Percentiles rank a stretch among this genome's conserved stretches.
phyloP scores from a whole-genome alignment of 2,113 vertebrate species.

The Ceyx margarethae region DNA sequence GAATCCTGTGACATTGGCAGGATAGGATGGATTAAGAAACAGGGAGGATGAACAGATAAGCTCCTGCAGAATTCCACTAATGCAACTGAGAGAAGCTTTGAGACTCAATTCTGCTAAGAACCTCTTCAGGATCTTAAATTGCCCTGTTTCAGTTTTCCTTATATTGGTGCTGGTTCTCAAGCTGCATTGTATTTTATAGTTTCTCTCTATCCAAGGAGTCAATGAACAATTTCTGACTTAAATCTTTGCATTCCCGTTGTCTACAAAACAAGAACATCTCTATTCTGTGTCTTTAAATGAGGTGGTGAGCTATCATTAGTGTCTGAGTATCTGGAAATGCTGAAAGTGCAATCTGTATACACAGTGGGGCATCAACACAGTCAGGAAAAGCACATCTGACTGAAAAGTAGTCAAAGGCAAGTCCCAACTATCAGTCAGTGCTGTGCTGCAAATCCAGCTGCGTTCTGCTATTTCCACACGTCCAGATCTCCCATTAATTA shows the following conservation, averaged over 20 bases:
- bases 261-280: neutral
- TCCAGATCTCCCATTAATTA: conserved; percentile 23
- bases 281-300: neutral
- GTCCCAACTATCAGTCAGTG: neutral
- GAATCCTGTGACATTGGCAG: neutral
- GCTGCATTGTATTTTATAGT: neutral
- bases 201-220: neutral
- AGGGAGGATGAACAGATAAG: neutral
- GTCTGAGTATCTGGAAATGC: neutral
- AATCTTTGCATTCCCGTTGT: neutral
- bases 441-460: neutral
- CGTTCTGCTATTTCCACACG: neutral
- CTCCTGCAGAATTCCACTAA: neutral
- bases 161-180: neutral
- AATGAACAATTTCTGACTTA: neutral
- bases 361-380: neutral
- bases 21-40: neutral
- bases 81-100: neutral
- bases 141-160: neutral
- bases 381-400: neutral
- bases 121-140: neutral
- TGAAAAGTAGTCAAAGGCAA: neutral
- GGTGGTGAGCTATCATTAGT: neutral
- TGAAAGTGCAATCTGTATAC: neutral
- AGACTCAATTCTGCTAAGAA: neutral